phyloP scores from a whole-genome alignment of 2,888 invertebrate genomes.

The Pocota personata region DNA sequence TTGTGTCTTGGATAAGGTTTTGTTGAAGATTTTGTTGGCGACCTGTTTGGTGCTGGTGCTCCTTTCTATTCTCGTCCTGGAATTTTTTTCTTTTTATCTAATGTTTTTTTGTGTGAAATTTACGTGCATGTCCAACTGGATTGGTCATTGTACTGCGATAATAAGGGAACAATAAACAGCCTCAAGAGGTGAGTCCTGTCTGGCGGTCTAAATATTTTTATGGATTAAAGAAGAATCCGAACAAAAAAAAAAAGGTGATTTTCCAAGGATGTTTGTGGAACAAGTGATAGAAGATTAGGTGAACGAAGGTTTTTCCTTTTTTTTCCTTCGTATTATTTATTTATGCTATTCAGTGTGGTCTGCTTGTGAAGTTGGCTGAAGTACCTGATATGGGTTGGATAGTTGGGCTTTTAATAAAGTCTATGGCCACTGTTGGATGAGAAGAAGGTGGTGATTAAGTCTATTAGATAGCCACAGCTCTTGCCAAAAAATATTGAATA shows the following conservation, averaged over 20 bases:
- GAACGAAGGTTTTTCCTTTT: conserved; percentile 4
- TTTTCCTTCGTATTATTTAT: conserved; percentile 27
- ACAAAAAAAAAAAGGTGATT: not conserved
- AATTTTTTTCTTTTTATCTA: not conserved
- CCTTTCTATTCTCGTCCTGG: not conserved
- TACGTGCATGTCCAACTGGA: conserved; percentile 51
- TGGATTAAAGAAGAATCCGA: not conserved
- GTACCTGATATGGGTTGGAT: not conserved
- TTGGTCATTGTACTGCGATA: conserved; percentile 59
- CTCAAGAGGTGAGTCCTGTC: conserved; percentile 43
- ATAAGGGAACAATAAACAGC: conserved; percentile 57
- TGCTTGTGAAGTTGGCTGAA: conserved; percentile 2
- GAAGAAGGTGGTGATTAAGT: not conserved
- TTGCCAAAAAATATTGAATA: conserved; percentile 7
- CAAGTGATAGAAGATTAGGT: conserved; percentile 40
- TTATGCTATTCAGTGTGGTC: conserved; percentile 12
- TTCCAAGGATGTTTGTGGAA: conserved; percentile 28
- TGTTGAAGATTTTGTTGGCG: conserved; percentile 54
- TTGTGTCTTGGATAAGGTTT: conserved; percentile 36
- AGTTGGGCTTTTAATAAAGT: not conserved
- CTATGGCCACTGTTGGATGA: not conserved
- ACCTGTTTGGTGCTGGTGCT: conserved; percentile 63
- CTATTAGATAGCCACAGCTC: not conserved
- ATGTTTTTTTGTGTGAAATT: conserved; percentile 27
- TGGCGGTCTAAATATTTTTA: conserved; percentile 56